Evolutionary conservation across 2,113 vertebrate species (phyloP).

Genomic region (Sarotherodon lohbergeri): DNA sequence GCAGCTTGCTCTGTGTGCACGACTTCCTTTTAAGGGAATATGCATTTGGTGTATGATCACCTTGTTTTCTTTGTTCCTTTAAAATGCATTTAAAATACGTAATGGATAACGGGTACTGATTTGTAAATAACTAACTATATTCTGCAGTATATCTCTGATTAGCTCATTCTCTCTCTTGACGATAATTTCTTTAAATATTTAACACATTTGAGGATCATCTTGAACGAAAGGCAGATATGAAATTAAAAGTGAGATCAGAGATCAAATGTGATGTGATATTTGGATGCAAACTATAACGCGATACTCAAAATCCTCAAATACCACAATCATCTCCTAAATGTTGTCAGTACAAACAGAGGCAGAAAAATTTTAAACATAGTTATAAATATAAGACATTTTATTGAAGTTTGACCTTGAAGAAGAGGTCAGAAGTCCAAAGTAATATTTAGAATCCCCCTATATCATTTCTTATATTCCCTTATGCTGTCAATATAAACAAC

Average conservation of each 20-base stretch:
- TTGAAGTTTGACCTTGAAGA: neutral
- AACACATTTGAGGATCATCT: neutral
- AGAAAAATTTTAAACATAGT: neutral
- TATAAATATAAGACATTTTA: neutral
- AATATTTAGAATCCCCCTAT: neutral
- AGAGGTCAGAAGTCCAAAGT: neutral
- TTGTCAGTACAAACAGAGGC: neutral
- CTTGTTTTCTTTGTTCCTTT: neutral
- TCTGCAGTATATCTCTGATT: neutral
- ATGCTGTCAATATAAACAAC: neutral
- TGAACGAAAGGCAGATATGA: neutral
- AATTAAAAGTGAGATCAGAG: neutral
- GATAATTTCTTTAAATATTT: neutral
- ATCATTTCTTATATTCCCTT: neutral
- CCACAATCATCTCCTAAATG: neutral
- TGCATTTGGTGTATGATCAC: neutral
- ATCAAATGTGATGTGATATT: neutral
- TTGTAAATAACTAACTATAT: neutral
- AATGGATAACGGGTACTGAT: neutral
- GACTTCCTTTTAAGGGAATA: neutral
- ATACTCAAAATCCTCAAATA: neutral
- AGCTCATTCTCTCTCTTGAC: neutral
- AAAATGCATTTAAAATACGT: neutral
- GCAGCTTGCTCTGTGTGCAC: neutral
- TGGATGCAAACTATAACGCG: neutral